These are phyloP conservation scores for Aldabrachelys gigantea DNA, from an alignment of 2,113 vertebrate species.

Conservation along the genomic window DNA sequence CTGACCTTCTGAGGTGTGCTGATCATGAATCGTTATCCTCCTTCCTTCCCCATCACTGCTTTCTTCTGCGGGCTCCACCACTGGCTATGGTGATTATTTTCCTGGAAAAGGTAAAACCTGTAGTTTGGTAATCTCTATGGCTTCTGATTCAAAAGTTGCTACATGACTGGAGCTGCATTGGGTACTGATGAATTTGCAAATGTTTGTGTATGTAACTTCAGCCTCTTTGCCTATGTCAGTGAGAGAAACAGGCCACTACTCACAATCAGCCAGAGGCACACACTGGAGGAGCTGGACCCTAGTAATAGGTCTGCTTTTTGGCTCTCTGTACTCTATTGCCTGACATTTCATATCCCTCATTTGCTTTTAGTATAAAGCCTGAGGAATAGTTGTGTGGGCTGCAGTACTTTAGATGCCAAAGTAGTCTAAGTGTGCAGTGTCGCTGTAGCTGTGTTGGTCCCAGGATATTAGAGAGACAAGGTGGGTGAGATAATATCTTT, in stretches of 20 bases:
- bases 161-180: neutral
- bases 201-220: accelerated
- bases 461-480: neutral
- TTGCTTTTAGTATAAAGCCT: neutral
- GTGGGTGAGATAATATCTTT: neutral
- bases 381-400: neutral
- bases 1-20: neutral
- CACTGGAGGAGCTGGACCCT: accelerated
- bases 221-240: neutral
- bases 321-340: accelerated
- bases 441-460: neutral
- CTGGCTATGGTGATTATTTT: neutral
- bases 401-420: neutral
- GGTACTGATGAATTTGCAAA: neutral
- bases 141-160: neutral
- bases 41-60: neutral
- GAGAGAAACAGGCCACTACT: accelerated
- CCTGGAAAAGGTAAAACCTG: neutral
- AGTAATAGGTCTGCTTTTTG: accelerated
- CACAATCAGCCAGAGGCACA: accelerated
- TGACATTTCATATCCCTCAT: accelerated
- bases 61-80: neutral
- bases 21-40: neutral
- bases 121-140: neutral
- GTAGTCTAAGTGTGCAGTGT: neutral